Conservation (phyloP, 2,113 vertebrate genomes). For the zebrafish (Danio rerio) region GRCz12tu NC_133185.1:40273001-40273500, state of each 20-base stretch:
- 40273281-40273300: background rate
- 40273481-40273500: background rate
- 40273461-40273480: background rate
- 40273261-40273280: background rate
- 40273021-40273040: background rate
- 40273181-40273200: too few relatives aligned
- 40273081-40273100: background rate
- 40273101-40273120: background rate
- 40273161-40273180: too few relatives aligned
- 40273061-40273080: background rate
- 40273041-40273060: background rate
- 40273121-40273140: too few relatives aligned
- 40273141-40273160: too few relatives aligned
- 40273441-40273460: background rate
- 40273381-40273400: constrained; percentile 52
- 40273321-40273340: background rate
- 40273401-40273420: constrained; percentile 52
- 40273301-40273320: background rate
- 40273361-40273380: constrained; percentile 47
- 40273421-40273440: constrained; percentile 43
- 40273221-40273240: too few relatives aligned
- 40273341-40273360: constrained; percentile 15
- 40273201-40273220: too few relatives aligned
- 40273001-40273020: background rate
- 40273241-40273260: background rate